phyloP scores from a whole-genome alignment of 2,888 invertebrate genomes.

The Norana najaformis region DNA sequence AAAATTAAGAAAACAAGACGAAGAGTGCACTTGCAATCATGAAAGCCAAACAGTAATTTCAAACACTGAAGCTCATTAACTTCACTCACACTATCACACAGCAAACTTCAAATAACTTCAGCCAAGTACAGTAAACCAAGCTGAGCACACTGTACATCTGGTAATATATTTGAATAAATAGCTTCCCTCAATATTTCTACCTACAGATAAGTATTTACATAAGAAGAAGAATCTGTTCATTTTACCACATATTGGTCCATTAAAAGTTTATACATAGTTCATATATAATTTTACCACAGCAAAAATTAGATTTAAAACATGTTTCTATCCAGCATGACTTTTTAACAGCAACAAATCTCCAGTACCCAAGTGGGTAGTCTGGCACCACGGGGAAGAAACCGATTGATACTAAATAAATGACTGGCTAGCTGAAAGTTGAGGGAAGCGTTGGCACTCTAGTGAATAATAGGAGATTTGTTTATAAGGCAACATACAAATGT shows the following conservation, averaged over 20 bases:
- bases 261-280: not conserved
- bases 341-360: too few species aligned
- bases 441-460: too few species aligned
- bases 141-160: not conserved
- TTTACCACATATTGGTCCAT: not conserved
- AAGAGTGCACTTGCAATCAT: constrained; percentile 8
- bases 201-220: not conserved
- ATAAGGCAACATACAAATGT: too few species aligned
- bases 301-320: not conserved
- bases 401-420: too few species aligned
- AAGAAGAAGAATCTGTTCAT: not conserved
- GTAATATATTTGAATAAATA: not conserved
- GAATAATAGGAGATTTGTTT: too few species aligned
- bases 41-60: not conserved
- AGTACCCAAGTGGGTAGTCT: too few species aligned
- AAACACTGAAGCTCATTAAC: not conserved
- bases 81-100: not conserved
- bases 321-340: too few species aligned
- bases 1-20: not conserved
- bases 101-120: not conserved
- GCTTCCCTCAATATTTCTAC: too few species aligned
- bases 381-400: too few species aligned
- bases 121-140: not conserved
- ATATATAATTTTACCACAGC: not conserved
- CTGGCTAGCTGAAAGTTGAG: too few species aligned